Evolutionary conservation across 2,113 vertebrate genomes (phyloP).

Genomic region (Clupea harengus): DNA sequence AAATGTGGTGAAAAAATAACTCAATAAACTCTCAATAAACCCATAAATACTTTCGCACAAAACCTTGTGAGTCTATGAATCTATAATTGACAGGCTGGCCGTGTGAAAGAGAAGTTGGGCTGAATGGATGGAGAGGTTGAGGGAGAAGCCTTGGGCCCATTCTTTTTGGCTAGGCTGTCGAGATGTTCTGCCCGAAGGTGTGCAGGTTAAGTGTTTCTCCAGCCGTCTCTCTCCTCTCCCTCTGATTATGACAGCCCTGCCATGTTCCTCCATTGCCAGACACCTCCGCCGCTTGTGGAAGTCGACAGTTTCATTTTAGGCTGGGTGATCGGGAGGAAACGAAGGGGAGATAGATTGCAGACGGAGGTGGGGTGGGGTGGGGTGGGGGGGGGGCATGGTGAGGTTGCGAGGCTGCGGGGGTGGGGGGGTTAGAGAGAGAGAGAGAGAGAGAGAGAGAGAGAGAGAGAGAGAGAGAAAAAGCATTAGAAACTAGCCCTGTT

Average conservation of each 20-base stretch:
- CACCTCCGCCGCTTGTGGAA: slow-evolving; percentile 42
- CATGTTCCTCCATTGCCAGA: slow-evolving; percentile 29
- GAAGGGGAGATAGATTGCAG: not conserved
- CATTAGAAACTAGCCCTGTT: not conserved
- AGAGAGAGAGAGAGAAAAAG: slow-evolving; percentile 18
- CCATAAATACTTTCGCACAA: not conserved
- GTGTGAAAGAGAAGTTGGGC: not conserved
- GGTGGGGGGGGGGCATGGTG: not conserved
- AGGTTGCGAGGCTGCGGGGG: not conserved
- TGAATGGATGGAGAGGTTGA: not conserved
- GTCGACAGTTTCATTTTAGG: slow-evolving; percentile 52
- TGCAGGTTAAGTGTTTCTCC: slow-evolving; percentile 43
- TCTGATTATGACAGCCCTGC: slow-evolving; percentile 44
- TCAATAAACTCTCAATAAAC: not conserved
- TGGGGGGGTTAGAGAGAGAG: not conserved
- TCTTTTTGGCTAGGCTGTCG: slow-evolving; percentile 35
- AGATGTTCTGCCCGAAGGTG: not conserved
- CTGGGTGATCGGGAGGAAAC: slow-evolving; percentile 14
- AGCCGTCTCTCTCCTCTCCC: slow-evolving; percentile 35
- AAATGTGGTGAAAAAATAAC: not conserved
- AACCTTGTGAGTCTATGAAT: not conserved
- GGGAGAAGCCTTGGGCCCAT: not conserved
- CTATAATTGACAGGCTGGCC: not conserved
- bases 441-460: slow-evolving; percentile 18
- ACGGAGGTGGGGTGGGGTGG: not conserved